Conservation (phyloP, 2,797 vertebrate genomes). For the Amazona ochrocephala region DNA sequence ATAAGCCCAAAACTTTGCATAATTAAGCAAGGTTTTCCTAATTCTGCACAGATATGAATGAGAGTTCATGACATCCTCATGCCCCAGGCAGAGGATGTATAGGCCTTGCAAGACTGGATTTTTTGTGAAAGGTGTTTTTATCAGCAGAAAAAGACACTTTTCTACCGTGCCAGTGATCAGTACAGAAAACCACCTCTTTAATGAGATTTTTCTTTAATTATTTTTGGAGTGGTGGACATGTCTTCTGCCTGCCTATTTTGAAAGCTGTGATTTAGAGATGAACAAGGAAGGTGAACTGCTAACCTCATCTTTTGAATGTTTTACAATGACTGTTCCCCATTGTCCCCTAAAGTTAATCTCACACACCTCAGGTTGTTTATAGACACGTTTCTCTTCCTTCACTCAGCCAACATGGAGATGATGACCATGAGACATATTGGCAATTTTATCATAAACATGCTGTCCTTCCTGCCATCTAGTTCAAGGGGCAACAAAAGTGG, state of each 20-base stretch:
- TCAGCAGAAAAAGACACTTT: background rate
- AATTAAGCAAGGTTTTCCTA: background rate
- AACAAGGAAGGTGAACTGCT: background rate
- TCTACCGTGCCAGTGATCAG: background rate
- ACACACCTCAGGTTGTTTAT: background rate
- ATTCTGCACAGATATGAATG: background rate
- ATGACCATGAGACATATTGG: background rate
- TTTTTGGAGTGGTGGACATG: background rate
- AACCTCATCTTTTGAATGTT: background rate
- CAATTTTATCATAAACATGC: background rate
- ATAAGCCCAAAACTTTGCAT: background rate
- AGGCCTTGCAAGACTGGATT: background rate
- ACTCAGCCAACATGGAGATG: background rate
- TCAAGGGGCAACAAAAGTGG: fast-evolving
- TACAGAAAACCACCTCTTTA: background rate
- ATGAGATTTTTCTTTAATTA: background rate
- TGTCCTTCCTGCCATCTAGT: background rate
- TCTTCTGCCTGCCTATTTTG: background rate
- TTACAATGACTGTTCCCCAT: background rate
- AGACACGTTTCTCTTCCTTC: background rate
- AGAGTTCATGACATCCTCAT: background rate
- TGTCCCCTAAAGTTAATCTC: background rate
- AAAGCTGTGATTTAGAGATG: background rate
- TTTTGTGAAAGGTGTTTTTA: background rate
- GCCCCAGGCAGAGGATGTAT: background rate